Evolutionary conservation across 1,140 invertebrate species (phyloP), one percentile per base, ranked within the genome.

Genomic region (Drosophila nigrodunni): DNA sequence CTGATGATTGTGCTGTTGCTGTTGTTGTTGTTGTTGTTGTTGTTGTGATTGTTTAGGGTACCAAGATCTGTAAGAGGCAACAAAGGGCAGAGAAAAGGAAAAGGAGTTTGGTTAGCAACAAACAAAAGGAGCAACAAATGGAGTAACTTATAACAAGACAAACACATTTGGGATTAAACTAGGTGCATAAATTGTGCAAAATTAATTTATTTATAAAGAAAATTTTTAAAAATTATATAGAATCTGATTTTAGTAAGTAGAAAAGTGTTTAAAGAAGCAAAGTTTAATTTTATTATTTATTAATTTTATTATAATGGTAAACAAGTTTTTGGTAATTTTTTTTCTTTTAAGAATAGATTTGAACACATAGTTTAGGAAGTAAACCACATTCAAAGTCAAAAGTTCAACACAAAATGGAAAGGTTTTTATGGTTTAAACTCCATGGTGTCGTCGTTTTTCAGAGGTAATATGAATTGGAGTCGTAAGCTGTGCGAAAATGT

Each of bases 381-480:
- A 35, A 47, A 15, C 1, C 21, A 21, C 6, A 35, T 52, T 37
- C 21, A 55, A 39, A 34, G n/a, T 5, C 47, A 49, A 6, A 59
- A 41, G 11, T 15, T 18, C 15, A 13, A 55, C 49, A 68, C 39
- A 47, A 57, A 64, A 49, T 55, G 72, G 49, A 49, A 18, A 68
- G 65, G 65, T 62, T 44, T 13, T 18, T 55, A 13, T 39, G 37
- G 55, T 69, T 15, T 34, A 0, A 47, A 18, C 13, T 54, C 15
- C 30, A 44, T 25, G 15, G 25, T 44, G 11, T 44, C 67, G 49
- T 15, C 39, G 44, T 46, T 65, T 30, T 37, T 78, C 46, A 78
- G 21, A 78, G 75, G 61, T 85, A 85, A 75, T 68, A 74, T 43
- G 82, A 85, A 50, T 85, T 85, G 34, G 82, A 74, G 82, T 86